Percentiles rank a stretch among this genome's conserved stretches.
Conservation (phyloP, 2,888 invertebrate species). For the Neoitamus cyanurus region DNA sequence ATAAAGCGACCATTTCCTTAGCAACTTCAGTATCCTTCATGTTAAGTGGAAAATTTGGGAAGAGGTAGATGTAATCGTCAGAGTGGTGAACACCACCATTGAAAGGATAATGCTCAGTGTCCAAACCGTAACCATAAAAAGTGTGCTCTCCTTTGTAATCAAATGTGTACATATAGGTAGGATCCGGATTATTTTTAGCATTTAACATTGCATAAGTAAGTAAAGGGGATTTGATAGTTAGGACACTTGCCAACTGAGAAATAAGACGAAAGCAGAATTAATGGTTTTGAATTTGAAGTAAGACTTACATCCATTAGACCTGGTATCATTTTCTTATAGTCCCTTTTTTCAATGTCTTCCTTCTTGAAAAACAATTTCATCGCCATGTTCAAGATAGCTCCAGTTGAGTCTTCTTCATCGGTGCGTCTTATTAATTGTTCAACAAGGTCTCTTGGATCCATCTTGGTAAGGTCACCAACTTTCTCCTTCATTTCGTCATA, state of each 20-base stretch:
- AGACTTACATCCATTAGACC: constrained; percentile 68
- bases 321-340: constrained; percentile 66
- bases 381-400: constrained; percentile 62
- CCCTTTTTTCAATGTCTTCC: constrained; percentile 60
- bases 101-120: constrained; percentile 66
- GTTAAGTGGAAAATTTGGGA: constrained; percentile 61
- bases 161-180: constrained; percentile 68
- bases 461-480: constrained; percentile 1
- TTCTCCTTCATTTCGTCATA: constrained; percentile 54
- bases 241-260: background rate
- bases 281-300: background rate
- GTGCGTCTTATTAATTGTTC: constrained; percentile 45
- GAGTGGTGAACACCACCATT: constrained; percentile 71
- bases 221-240: constrained; percentile 67
- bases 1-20: constrained; percentile 66
- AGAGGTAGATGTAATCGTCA: constrained; percentile 72
- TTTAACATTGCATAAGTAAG: constrained; percentile 62
- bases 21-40: constrained; percentile 63
- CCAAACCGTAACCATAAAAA: constrained; percentile 66
- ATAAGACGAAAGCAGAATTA: background rate
- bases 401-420: constrained; percentile 61
- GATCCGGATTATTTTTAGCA: constrained; percentile 56
- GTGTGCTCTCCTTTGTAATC: constrained; percentile 66
- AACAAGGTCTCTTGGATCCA: constrained; percentile 47
- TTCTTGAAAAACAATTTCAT: constrained; percentile 64